These are phyloP conservation scores for Oreochromis spilurus DNA, from an alignment of 2,113 vertebrate species.

Conservation along the genomic window DNA sequence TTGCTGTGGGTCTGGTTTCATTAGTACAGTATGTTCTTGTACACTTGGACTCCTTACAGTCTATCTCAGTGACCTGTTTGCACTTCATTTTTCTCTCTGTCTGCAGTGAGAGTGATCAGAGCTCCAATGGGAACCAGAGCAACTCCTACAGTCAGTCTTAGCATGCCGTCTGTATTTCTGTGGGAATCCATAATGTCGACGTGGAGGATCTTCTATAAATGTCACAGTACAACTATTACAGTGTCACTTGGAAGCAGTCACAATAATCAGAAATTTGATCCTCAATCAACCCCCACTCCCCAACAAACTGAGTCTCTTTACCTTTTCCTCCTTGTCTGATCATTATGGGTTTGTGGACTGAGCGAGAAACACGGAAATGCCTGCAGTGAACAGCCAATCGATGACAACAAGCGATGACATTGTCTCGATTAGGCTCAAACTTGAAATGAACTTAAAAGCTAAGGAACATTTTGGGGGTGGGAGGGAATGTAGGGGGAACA, in stretches of 20 bases:
- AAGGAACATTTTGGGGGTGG: not conserved
- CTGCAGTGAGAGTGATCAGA: conserved; percentile 94
- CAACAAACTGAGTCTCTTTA: not conserved
- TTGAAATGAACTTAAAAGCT: conserved; percentile 29
- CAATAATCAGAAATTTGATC: not conserved
- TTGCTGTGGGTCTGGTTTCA: not conserved
- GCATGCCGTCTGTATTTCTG: not conserved
- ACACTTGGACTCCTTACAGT: not conserved
- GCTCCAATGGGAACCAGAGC: conserved; percentile 97
- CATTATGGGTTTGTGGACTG: not conserved
- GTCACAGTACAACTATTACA: not conserved
- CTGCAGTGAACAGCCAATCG: not conserved
- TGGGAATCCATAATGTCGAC: not conserved
- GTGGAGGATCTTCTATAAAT: not conserved
- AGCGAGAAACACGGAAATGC: not conserved
- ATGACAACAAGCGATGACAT: not conserved
- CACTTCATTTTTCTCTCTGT: not conserved
- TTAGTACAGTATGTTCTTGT: not conserved
- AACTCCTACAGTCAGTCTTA: conserved; percentile 97
- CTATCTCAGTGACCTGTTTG: not conserved
- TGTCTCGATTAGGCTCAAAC: not conserved
- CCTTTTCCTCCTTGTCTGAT: not conserved
- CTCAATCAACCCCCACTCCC: not conserved
- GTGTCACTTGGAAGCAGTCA: not conserved
- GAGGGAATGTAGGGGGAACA: not conserved